A percentile compares a stretch with the other conserved stretches of the same genome.
These are phyloP conservation scores for Orthosia cruda DNA, from an alignment of 2,888 invertebrate species.

Conservation along the genomic window DNA sequence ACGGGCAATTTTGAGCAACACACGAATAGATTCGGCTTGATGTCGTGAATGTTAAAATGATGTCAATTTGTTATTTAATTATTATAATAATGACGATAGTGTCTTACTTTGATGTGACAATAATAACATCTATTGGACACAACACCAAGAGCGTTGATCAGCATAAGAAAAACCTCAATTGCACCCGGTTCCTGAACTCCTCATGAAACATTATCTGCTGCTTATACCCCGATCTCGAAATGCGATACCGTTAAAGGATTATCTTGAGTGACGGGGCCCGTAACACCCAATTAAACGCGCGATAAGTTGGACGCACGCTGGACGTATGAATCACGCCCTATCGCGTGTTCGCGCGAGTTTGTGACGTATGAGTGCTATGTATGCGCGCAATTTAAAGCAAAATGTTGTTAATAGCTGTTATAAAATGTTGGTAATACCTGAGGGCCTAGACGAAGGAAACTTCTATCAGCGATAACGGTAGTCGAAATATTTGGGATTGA, in stretches of 20 bases:
- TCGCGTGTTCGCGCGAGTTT: constrained; percentile 61
- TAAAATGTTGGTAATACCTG: not conserved
- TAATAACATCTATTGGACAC: too few relatives aligned
- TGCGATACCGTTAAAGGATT: constrained; percentile 86
- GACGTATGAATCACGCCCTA: constrained; percentile 77
- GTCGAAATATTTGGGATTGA: not conserved
- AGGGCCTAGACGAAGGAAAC: not conserved
- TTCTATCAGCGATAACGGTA: too few relatives aligned
- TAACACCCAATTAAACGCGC: constrained; percentile 86
- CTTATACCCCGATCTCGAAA: constrained; percentile 82
- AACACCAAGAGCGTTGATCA: not conserved
- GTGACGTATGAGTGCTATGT: constrained; percentile 67
- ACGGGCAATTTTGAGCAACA: not conserved
- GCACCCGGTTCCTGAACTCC: constrained; percentile 32
- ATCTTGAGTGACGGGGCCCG: constrained; percentile 84
- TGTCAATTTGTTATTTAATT: not conserved
- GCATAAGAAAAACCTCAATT: not conserved
- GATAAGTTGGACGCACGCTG: constrained; percentile 79
- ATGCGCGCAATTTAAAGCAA: constrained; percentile 29
- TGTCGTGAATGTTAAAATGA: too few relatives aligned
- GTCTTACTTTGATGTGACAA: too few relatives aligned
- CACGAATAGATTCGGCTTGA: too few relatives aligned
- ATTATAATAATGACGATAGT: too few relatives aligned
- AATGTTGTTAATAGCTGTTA: constrained; percentile 25
- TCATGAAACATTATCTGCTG: constrained; percentile 74